Evolutionary conservation across 2,113 vertebrate genomes (phyloP).

Genomic region (Dromiciops gliroides): DNA sequence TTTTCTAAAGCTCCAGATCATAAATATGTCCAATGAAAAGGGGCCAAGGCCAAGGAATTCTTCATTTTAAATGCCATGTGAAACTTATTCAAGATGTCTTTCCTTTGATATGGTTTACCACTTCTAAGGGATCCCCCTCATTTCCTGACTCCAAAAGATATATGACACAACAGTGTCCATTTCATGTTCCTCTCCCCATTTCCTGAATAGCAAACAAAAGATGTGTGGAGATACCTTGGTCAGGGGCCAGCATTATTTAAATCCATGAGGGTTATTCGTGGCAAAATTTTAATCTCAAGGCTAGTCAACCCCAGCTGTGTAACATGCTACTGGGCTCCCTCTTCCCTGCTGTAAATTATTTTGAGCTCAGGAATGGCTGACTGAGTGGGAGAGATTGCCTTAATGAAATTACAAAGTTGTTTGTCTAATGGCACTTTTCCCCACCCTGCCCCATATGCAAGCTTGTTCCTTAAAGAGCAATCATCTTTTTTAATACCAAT

Average conservation of each 20-base stretch:
- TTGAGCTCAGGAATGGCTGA: background rate
- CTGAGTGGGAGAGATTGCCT: background rate
- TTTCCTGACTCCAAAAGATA: background rate
- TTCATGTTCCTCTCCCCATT: background rate
- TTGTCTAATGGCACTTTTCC: background rate
- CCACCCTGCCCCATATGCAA: background rate
- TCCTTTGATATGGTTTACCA: background rate
- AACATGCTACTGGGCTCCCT: background rate
- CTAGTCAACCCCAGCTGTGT: background rate
- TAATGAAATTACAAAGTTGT: background rate
- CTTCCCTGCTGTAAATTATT: background rate
- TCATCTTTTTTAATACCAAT: background rate
- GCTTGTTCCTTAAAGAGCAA: background rate
- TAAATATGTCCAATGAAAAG: background rate
- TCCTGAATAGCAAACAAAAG: background rate
- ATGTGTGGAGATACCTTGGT: background rate
- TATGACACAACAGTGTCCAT: background rate
- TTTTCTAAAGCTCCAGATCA: background rate
- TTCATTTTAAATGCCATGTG: background rate
- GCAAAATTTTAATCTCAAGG: background rate
- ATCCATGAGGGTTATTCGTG: background rate
- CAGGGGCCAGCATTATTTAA: background rate
- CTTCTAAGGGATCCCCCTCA: background rate
- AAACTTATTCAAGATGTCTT: background rate
- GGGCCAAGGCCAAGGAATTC: background rate